Conservation (phyloP, 2,113 vertebrate genomes). For the Capreolus pygargus region DNA sequence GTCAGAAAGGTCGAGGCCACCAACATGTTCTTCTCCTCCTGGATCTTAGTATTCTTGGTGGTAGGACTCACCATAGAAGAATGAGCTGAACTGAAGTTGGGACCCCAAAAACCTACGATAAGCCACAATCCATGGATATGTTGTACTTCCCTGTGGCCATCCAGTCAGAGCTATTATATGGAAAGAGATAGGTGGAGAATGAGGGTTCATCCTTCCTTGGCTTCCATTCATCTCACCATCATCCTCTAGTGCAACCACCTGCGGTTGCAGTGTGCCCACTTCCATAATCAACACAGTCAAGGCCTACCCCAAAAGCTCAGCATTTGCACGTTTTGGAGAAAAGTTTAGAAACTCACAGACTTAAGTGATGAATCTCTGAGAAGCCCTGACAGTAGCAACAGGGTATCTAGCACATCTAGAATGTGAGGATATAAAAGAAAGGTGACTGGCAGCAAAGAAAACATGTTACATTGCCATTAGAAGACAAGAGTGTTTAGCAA, state of each 20-base stretch:
- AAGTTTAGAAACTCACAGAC: neutral
- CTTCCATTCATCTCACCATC: neutral
- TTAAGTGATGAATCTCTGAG: neutral
- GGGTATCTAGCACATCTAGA: neutral
- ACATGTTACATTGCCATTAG: neutral
- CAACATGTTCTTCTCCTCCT: constrained; percentile 34
- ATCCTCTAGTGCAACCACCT: neutral
- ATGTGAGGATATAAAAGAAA: neutral
- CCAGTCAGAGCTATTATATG: constrained; percentile 37
- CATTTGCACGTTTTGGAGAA: neutral
- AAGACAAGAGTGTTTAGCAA: neutral
- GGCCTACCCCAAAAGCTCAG: neutral
- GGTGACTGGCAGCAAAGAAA: neutral
- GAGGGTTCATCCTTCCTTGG: neutral
- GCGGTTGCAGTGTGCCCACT: neutral
- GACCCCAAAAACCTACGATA: neutral
- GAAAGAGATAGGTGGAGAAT: neutral
- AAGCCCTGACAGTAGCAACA: neutral
- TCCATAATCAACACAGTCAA: neutral
- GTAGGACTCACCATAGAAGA: neutral
- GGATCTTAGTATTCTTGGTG: neutral
- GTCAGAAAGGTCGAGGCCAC: neutral
- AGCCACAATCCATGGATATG: constrained; percentile 44
- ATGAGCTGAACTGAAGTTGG: constrained; percentile 26
- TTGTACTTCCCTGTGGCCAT: constrained; percentile 21